Evolutionary conservation across 2,113 vertebrate genomes (phyloP), one percentile per base, ranked within the genome.

Genomic region (Calidris pygmaea): DNA sequence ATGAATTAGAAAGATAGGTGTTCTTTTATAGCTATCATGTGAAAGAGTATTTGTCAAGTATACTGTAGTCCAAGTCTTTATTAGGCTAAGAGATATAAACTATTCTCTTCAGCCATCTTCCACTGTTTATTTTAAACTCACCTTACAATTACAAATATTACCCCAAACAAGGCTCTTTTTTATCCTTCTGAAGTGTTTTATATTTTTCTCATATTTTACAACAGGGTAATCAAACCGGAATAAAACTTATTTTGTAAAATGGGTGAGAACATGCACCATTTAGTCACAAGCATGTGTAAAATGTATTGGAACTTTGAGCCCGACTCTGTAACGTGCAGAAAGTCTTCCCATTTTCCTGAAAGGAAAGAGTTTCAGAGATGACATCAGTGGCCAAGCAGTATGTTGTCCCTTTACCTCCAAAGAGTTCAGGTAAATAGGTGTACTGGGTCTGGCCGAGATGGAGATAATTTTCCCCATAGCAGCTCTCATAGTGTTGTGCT

Each of bases 11-110:
- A 96, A 93, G 32, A 41, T 58, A 50, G 1, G 0, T 43, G 21
- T 52, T 88, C 83, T 92, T 92, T 89, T 85, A 52, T 65, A 58
- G 55, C 48, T 93, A 67, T 79, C 47, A 75, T 4, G 2, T 60
- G 70, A 73, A 95, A 88, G 58, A 56, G 30, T 70, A 50, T 83
- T 93, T 90, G 52, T 83, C 71, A 91, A 90, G 89, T 76, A 89
- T 47, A 77, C 39, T 0, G 0, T 37, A 89, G 62, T 41, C 32
- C n/a, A 63, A 87, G 34, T 60, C 78, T 79, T 91, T 72, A 55
- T 89, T 94, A 87, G 63, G 32, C 66, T 73, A 85, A 85, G 14
- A 22, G 39, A 43, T 93, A 56, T 41, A 81, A 94, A 73, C 26
- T 71, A 21, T 53, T 62, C 45, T 93, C 50, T 55, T 70, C 43